Base-by-base conservation (phyloP, 2,797 vertebrate genomes). In the Alca torda region DNA sequence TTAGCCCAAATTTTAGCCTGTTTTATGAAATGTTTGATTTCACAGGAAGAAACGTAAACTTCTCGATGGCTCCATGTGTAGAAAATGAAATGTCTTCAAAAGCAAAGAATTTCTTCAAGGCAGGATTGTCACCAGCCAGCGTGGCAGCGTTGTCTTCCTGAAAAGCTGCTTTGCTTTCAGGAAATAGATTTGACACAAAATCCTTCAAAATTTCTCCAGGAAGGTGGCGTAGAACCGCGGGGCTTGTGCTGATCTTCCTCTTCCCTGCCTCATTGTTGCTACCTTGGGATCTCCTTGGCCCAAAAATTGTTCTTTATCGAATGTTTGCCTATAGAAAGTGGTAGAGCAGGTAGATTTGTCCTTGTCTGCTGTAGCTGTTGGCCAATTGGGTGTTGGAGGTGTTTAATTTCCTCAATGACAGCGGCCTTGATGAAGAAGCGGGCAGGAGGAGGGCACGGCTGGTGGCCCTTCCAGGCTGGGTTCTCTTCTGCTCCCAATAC, bases 171-270 rank as follows among this genome's bases (percentile, higher is more conserved):
- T 84, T 25, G 37, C 63, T 90, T 53, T 87, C 63, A 79, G 78
- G 67, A 46, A 16, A 30, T 18, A 10, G 26, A 3, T 75, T 64
- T 59, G 77, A 51, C 63, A 41, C 78, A 59, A 43, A 56, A 31
- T 39, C 74, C 72, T 77, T 65, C 23, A 5, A 2, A 7, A 33
- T 51, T 35, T 43, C 60, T 63, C 33, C 45, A 18, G 63, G 82
- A 45, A 28, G 14, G 50, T 9, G 13, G n/a, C 3, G 0, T 4
- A 30, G 18, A 70, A 5, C 1, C 1, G 0, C n/a, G 2, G 20
- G 1, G 31, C 33, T 67, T 3, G 20, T 28, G 69, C 68, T 50
- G 25, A 5, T 67, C 59, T 23, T 39, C 43, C 46, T 24, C 73
- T 57, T 69, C 28, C 33, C n/a, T 50, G 18, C 76, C 60, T 83